These are phyloP conservation scores for Daubentonia madagascariensis DNA, from an alignment of 2,113 vertebrate genomes.

Conservation along the genomic window DNA sequence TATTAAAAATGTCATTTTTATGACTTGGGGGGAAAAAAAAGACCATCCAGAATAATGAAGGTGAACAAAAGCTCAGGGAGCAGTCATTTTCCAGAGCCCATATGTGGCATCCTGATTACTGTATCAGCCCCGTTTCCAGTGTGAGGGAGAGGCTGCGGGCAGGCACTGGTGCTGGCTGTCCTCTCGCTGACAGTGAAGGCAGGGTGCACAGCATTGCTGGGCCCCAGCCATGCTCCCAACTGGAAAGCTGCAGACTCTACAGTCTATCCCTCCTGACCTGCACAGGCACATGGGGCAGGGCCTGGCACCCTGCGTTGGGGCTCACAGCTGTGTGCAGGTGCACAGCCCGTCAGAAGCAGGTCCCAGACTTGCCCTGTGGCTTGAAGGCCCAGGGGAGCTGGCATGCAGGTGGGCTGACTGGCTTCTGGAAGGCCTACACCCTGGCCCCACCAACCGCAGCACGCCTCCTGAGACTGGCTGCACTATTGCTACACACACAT, in stretches of 20 bases:
- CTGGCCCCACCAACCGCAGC: fast-evolving
- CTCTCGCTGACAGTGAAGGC: constrained; percentile 70
- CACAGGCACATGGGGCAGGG: neutral
- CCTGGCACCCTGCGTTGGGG: neutral
- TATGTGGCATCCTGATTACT: constrained; percentile 84
- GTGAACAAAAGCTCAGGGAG: constrained; percentile 83
- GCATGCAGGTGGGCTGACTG: neutral
- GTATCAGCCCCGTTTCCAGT: constrained; percentile 78
- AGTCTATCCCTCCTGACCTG: constrained; percentile 76
- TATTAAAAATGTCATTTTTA: constrained; percentile 89
- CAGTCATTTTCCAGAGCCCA: constrained; percentile 83
- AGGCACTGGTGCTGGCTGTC: constrained; percentile 71
- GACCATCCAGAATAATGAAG: constrained; percentile 83
- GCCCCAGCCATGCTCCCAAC: constrained; percentile 74
- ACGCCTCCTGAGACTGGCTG: neutral
- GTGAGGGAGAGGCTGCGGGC: constrained; percentile 33
- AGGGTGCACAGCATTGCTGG: constrained; percentile 52
- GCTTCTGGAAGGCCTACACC: too few species aligned
- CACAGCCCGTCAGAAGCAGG: fast-evolving
- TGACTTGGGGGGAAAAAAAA: constrained; percentile 54
- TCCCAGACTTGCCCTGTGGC: neutral
- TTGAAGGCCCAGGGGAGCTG: neutral
- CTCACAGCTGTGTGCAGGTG: neutral
- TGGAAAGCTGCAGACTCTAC: constrained; percentile 74
- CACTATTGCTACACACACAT: fast-evolving